phyloP scores from a whole-genome alignment of 2,797 vertebrate species.

The Sternotherus odoratus region DNA sequence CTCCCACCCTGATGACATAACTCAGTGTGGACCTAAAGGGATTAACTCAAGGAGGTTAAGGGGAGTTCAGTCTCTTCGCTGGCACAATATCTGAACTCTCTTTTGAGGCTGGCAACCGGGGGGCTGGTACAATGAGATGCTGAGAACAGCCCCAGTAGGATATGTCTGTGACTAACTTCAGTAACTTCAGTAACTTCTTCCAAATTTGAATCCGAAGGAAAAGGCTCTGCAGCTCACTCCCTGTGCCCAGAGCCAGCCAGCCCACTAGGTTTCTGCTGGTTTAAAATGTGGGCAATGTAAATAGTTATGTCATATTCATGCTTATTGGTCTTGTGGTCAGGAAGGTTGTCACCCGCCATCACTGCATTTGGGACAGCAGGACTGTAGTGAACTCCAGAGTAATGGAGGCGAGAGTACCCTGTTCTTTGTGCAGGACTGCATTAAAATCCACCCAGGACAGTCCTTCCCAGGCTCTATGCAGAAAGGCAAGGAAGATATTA shows the following conservation, averaged over 20 bases:
- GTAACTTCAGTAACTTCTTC: background rate
- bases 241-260: background rate
- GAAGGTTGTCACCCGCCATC: background rate
- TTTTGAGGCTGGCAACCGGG: background rate
- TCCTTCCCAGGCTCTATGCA: constrained; percentile 62
- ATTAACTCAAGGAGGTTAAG: background rate
- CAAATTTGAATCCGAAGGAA: background rate
- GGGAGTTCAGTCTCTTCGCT: background rate
- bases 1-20: background rate
- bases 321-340: constrained; percentile 19
- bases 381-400: background rate
- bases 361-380: constrained; percentile 27
- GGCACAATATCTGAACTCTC: fast-evolving
- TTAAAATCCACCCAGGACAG: constrained; percentile 63
- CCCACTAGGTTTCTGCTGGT: background rate
- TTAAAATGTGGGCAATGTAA: constrained; percentile 7
- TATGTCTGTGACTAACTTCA: background rate
- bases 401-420: constrained; percentile 21
- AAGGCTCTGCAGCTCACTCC: background rate
- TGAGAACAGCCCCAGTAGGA: background rate
- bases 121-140: background rate
- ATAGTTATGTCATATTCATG: constrained; percentile 12
- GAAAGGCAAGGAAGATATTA: constrained; percentile 72
- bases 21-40: background rate
- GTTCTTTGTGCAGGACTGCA: background rate